Percentiles rank a stretch among this genome's conserved stretches.
Conservation (phyloP, 2,797 vertebrate genomes). For the Pteronotus mesoamericanus region DNA sequence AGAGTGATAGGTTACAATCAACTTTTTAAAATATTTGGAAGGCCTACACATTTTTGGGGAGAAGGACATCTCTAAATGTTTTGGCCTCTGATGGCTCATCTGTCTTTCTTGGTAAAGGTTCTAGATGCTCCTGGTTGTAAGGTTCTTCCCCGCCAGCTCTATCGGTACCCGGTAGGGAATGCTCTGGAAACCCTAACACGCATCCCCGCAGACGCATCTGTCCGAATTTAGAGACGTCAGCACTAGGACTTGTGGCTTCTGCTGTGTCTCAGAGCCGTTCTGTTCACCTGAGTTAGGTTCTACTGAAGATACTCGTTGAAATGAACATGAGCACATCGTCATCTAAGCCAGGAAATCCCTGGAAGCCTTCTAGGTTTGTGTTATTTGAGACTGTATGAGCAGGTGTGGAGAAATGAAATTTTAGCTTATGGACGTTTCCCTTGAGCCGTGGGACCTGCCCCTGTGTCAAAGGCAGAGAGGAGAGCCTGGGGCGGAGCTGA, state of each 20-base stretch:
- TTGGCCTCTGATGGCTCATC: not conserved
- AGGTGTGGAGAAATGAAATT: not conserved
- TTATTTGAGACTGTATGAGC: not conserved
- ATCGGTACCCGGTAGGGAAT: not conserved
- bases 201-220: not conserved
- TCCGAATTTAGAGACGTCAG: not conserved
- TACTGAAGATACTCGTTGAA: not conserved
- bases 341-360: not conserved
- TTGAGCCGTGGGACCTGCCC: not conserved
- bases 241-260: not conserved
- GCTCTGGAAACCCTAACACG: not conserved
- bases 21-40: not conserved
- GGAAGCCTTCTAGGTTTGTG: not conserved
- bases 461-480: not conserved
- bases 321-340: not conserved
- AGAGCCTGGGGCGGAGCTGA: not conserved
- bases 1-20: not conserved
- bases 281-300: not conserved
- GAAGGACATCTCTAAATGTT: not conserved
- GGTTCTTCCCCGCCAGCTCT: not conserved
- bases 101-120: not conserved
- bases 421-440: conserved; percentile 2
- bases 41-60: not conserved
- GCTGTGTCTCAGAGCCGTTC: not conserved
- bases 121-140: not conserved